phyloP scores from a whole-genome alignment of 2,113 vertebrate genomes.

The Ovibos moschatus region DNA sequence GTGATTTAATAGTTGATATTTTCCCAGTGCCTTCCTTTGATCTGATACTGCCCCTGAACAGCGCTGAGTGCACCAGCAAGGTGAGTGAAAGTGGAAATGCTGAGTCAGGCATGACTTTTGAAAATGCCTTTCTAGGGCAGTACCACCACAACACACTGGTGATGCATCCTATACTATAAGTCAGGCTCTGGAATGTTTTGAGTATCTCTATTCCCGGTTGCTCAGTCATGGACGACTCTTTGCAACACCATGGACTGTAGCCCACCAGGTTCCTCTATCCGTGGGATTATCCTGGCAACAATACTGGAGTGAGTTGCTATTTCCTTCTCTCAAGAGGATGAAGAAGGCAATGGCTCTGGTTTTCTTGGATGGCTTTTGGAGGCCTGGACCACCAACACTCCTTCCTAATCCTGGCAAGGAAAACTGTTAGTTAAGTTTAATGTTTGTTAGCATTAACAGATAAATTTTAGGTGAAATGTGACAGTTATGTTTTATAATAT shows the following conservation, averaged over 20 bases:
- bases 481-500: constrained; percentile 33
- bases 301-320: not conserved
- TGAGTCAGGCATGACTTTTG: not conserved
- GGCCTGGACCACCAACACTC: not conserved
- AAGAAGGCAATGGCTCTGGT: not conserved
- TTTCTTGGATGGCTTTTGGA: not conserved
- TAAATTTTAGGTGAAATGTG: constrained; percentile 26
- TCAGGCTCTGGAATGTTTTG: not conserved
- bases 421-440: constrained; percentile 7
- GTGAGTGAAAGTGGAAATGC: not conserved
- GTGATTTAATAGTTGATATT: not conserved
- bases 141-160: fast-evolving
- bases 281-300: not conserved
- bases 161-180: not conserved
- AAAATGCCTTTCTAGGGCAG: not conserved
- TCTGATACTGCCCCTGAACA: not conserved
- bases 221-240: not conserved
- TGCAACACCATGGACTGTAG: not conserved
- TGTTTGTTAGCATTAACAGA: not conserved
- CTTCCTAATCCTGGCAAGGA: constrained; percentile 34
- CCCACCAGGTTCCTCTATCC: not conserved
- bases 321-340: not conserved
- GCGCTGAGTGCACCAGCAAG: not conserved
- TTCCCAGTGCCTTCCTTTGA: not conserved
- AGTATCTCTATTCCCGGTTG: not conserved